Evolutionary conservation across 2,113 vertebrate genomes (phyloP).

Genomic region (Rhadina sibilatrix): DNA sequence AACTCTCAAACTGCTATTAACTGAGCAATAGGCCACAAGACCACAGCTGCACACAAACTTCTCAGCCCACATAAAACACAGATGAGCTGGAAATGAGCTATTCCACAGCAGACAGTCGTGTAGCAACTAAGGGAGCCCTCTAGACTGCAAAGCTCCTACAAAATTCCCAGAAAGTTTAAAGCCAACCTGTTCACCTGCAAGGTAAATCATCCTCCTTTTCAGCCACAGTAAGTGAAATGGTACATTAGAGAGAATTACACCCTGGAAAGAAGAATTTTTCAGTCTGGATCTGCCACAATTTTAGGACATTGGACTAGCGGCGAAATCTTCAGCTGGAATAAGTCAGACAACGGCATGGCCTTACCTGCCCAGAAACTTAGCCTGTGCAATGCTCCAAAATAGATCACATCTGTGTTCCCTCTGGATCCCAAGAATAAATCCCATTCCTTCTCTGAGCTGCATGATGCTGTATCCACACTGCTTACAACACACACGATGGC

Average conservation of each 20-base stretch:
- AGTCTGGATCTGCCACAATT: background rate
- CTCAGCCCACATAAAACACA: background rate
- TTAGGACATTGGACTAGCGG: background rate
- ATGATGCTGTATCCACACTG: background rate
- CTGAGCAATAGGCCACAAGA: background rate
- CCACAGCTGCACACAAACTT: background rate
- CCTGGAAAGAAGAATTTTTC: background rate
- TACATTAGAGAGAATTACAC: background rate
- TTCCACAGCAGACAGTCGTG: accelerated
- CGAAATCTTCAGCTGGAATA: background rate
- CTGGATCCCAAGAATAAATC: background rate
- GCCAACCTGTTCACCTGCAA: background rate
- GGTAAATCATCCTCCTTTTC: background rate
- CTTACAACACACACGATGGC: background rate
- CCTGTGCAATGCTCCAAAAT: background rate
- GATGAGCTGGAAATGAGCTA: background rate
- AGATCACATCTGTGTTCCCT: background rate
- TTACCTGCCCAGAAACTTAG: background rate
- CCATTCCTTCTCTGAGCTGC: background rate
- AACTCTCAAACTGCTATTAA: background rate
- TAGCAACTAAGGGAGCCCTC: background rate
- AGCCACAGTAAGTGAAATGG: background rate
- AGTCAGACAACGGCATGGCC: background rate
- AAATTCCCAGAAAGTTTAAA: background rate
- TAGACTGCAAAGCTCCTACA: background rate